These are phyloP conservation scores for Yponomeuta cagnagella DNA, from an alignment of 2,888 invertebrate species.

Conservation along the genomic window DNA sequence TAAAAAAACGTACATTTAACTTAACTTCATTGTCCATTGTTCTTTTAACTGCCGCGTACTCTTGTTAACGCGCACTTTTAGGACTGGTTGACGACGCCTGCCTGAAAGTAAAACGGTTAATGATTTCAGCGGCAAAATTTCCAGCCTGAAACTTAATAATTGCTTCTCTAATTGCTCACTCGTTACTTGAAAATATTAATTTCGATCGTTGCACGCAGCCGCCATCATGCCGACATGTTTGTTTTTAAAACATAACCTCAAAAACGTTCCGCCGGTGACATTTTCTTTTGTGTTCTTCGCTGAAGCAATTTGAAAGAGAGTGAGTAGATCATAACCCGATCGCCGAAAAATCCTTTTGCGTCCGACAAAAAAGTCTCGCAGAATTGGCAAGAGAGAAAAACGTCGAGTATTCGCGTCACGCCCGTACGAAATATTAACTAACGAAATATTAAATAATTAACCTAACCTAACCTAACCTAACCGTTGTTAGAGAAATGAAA, in stretches of 20 bases:
- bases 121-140: background rate
- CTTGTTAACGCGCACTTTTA: slow-evolving; percentile 48
- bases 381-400: slow-evolving; percentile 22
- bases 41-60: slow-evolving; percentile 66
- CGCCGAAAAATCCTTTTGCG: slow-evolving; percentile 11
- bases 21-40: slow-evolving; percentile 58
- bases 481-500: no score
- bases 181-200: background rate
- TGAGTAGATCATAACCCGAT: slow-evolving; percentile 1
- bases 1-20: no score
- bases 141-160: background rate
- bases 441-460: no score
- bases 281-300: background rate
- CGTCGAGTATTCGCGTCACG: slow-evolving; percentile 48
- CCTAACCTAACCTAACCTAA: no score
- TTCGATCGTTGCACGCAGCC: background rate
- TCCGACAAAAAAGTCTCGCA: slow-evolving; percentile 17
- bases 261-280: background rate
- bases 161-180: background rate
- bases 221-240: background rate
- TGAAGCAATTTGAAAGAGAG: background rate
- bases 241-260: background rate
- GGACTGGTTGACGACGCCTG: slow-evolving; percentile 32
- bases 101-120: slow-evolving; percentile 38
- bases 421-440: slow-evolving; percentile 47